Conservation (phyloP, 2,113 vertebrate genomes). For the Puffinus mauretanicus region DNA sequence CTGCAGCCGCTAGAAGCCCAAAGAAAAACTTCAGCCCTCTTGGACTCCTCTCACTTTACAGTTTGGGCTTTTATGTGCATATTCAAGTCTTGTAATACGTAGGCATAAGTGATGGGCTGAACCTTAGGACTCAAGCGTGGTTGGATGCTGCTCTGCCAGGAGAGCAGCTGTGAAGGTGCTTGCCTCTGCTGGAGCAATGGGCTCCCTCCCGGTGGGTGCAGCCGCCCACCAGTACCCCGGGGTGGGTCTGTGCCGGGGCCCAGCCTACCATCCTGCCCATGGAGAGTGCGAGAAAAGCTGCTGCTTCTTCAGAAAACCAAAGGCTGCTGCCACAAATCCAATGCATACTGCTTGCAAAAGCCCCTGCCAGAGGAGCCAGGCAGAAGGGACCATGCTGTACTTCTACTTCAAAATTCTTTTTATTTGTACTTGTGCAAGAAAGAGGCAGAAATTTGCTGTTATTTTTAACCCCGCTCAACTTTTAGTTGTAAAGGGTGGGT, state of each 20-base stretch:
- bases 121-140: accelerated
- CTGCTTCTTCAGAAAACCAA: neutral
- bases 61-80: neutral
- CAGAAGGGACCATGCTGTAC: neutral
- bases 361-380: neutral
- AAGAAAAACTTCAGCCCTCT: neutral
- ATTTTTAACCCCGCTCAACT: neutral
- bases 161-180: neutral
- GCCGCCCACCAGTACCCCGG: neutral
- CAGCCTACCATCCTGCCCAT: neutral
- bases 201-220: neutral
- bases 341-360: neutral
- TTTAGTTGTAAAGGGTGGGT: neutral
- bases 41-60: neutral
- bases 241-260: neutral
- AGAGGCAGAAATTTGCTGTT: neutral
- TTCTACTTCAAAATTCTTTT: neutral
- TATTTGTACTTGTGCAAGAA: neutral
- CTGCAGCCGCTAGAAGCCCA: neutral
- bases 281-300: neutral
- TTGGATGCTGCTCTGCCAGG: neutral
- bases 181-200: neutral
- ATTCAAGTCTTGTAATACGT: neutral
- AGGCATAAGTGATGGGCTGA: neutral
- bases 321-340: neutral